phyloP scores from a whole-genome alignment of 2,888 invertebrate species.

The Gymnoscelis rufifasciata region DNA sequence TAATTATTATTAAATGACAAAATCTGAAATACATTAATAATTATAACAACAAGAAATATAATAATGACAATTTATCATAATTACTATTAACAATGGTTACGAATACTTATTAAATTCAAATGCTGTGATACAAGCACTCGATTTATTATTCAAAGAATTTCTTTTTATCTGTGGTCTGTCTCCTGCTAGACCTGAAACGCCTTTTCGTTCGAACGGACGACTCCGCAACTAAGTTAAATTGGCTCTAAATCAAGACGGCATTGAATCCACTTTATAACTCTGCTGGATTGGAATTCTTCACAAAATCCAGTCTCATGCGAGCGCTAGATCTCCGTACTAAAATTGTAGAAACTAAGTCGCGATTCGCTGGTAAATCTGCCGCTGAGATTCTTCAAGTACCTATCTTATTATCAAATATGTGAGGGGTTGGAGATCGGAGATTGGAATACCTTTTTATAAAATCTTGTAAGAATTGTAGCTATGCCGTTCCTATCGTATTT shows the following conservation, averaged over 20 bases:
- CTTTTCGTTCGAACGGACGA: constrained; percentile 29
- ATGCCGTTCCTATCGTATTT: no score
- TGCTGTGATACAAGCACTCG: neutral
- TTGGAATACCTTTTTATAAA: no score
- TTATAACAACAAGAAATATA: no score
- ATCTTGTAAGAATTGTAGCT: no score
- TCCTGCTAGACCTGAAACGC: constrained; percentile 13
- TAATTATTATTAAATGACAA: no score
- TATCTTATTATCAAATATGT: no score
- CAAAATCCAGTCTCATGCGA: constrained; percentile 1
- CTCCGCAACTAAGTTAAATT: constrained; percentile 45
- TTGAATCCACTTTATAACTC: constrained; percentile 31
- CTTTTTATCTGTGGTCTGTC: constrained; percentile 11
- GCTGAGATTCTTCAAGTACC: neutral
- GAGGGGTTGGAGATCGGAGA: no score
- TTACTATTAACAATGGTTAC: no score
- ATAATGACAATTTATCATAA: no score
- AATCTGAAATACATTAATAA: no score
- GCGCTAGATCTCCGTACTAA: constrained; percentile 8
- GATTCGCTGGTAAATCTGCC: neutral
- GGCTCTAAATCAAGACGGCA: constrained; percentile 44
- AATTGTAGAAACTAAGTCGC: constrained; percentile 4
- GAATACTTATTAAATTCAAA: neutral
- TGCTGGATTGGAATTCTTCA: constrained; percentile 15
- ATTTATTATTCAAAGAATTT: constrained; percentile 7